These are phyloP conservation scores for Enteromius treurensis DNA, from an alignment of 2,797 vertebrate species.

Conservation along the genomic window DNA sequence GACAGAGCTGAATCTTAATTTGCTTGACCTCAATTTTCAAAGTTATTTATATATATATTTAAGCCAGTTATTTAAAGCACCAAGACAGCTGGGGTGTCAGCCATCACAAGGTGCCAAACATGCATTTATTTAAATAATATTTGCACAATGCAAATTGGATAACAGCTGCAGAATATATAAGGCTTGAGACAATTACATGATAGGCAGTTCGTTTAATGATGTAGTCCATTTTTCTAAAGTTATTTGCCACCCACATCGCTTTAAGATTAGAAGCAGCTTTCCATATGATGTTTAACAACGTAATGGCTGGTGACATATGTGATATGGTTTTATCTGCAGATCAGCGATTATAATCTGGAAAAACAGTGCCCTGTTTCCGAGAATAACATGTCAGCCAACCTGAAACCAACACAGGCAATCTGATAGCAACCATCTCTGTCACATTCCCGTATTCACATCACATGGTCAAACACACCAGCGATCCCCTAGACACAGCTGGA, in stretches of 20 bases:
- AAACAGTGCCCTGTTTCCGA: not conserved
- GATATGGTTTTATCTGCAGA: constrained; percentile 18
- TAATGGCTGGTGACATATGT: constrained; percentile 4
- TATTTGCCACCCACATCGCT: not conserved
- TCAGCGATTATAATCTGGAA: constrained; percentile 34
- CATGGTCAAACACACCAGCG: not conserved
- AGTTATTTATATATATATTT: constrained; percentile 22
- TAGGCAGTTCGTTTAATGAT: not conserved
- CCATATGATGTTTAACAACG: not conserved
- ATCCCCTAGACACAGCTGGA: constrained; percentile 8
- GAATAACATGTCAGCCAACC: not conserved
- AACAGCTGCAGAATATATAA: constrained; percentile 19
- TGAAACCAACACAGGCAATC: constrained; percentile 12
- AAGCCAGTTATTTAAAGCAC: constrained; percentile 20
- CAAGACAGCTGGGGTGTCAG: constrained; percentile 5
- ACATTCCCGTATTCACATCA: constrained; percentile 20
- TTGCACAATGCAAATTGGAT: constrained; percentile 1
- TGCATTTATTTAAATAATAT: not conserved
- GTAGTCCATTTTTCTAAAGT: not conserved
- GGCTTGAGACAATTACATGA: not conserved
- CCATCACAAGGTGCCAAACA: constrained; percentile 7
- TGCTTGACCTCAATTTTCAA: constrained; percentile 27
- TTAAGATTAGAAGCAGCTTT: not conserved
- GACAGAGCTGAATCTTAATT: constrained; percentile 20
- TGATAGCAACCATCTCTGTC: not conserved